phyloP scores from a whole-genome alignment of 2,113 vertebrate genomes.

The Tragelaphus imberbis region DNA sequence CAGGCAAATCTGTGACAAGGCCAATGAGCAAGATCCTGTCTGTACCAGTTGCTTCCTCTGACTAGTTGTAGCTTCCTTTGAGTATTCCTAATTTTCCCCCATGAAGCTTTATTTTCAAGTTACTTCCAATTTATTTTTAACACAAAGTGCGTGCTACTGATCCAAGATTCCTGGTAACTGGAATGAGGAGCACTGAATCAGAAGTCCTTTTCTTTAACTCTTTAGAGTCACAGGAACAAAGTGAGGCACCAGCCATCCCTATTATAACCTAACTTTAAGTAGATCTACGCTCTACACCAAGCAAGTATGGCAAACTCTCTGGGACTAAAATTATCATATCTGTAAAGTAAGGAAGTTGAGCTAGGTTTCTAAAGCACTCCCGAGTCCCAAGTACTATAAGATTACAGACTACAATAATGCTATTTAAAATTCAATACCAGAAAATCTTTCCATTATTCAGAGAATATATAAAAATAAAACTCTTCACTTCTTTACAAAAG shows the following conservation, averaged over 20 bases:
- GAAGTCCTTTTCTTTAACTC: neutral
- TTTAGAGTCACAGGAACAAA: neutral
- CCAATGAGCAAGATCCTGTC: neutral
- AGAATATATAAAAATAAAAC: conserved; percentile 32
- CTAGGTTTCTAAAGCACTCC: neutral
- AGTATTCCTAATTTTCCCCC: neutral
- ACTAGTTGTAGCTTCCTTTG: neutral
- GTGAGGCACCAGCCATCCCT: neutral
- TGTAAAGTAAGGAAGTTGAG: neutral
- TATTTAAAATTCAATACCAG: conserved; percentile 41
- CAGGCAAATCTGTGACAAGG: neutral
- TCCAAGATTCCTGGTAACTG: neutral
- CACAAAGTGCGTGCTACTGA: neutral
- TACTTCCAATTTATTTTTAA: conserved; percentile 39
- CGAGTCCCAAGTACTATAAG: neutral
- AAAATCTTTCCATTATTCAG: conserved; percentile 48
- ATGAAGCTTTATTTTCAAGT: neutral
- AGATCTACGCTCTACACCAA: neutral
- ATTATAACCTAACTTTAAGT: neutral
- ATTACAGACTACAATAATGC: neutral
- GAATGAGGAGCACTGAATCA: neutral
- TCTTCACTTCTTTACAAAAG: conserved; percentile 8
- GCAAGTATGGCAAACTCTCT: neutral
- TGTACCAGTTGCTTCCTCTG: conserved; percentile 3
- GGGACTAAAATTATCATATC: neutral